A percentile compares a stretch with the other conserved stretches of the same genome.
Evolutionary conservation across 2,888 invertebrate genomes (phyloP).

Genomic region (Protodeltote pygarga): DNA sequence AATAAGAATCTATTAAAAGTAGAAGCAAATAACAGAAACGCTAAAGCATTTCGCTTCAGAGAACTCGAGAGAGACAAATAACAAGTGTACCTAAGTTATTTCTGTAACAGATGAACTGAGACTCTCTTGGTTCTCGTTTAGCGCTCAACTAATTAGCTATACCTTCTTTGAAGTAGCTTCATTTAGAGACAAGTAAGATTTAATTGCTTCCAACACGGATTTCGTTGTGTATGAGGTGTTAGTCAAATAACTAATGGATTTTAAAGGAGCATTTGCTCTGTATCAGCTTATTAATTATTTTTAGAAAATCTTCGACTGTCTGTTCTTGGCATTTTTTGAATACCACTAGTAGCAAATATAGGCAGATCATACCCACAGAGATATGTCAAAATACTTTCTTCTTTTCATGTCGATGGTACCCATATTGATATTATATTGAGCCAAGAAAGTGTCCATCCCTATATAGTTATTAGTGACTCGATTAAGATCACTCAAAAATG

Average conservation of each 20-base stretch:
- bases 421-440: too few species aligned
- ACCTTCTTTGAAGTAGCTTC: slow-evolving; percentile 1
- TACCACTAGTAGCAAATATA: too few species aligned
- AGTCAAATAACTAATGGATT: background rate
- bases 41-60: background rate
- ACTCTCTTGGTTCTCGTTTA: slow-evolving; percentile 1
- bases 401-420: too few species aligned
- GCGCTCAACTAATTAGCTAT: slow-evolving; percentile 3
- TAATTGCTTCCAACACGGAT: background rate
- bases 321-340: too few species aligned
- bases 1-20: slow-evolving; percentile 10
- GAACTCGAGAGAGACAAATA: slow-evolving; percentile 10
- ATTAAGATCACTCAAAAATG: too few species aligned
- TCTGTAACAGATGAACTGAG: slow-evolving; percentile 2
- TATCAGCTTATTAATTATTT: background rate
- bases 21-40: slow-evolving; percentile 13
- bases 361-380: too few species aligned
- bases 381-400: too few species aligned
- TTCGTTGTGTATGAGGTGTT: background rate
- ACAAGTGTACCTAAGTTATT: slow-evolving; percentile 10
- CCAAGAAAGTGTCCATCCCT: too few species aligned
- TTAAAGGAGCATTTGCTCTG: too few species aligned
- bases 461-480: too few species aligned
- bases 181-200: background rate
- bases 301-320: background rate